Conservation (phyloP, 2,888 invertebrate species). For the Caenorhabditis imperialis region DNA sequence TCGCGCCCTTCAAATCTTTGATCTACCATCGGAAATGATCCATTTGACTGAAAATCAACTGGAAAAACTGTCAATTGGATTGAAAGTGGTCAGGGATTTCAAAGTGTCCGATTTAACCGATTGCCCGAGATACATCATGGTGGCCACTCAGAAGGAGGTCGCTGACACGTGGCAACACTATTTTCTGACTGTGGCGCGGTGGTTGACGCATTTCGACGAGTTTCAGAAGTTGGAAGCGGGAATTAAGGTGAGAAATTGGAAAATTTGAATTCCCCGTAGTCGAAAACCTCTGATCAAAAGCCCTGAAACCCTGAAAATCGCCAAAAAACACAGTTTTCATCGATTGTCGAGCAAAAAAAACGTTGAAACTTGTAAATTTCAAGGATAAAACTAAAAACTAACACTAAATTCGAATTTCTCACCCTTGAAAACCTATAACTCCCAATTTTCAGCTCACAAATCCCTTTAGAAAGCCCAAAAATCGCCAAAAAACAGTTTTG, state of each 20-base stretch:
- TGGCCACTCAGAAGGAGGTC: conserved; percentile 13
- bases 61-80: conserved; percentile 13
- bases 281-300: no score
- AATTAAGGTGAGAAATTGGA: conserved; percentile 32
- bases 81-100: neutral
- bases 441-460: no score
- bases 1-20: conserved; percentile 8
- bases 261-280: no score
- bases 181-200: conserved; percentile 44
- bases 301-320: no score
- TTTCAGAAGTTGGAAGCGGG: conserved; percentile 29
- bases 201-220: conserved; percentile 52
- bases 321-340: no score
- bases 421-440: no score
- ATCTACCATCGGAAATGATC: conserved; percentile 3
- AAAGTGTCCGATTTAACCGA: neutral
- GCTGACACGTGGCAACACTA: conserved; percentile 31
- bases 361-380: no score
- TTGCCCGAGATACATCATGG: neutral
- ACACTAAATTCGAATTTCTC: no score
- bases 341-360: no score
- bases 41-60: conserved; percentile 8
- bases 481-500: no score
- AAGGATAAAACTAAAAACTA: no score
- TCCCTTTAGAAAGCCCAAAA: no score